These are phyloP conservation scores for Eurosta solidaginis DNA, from an alignment of 1,140 invertebrate genomes.

Conservation along the genomic window DNA sequence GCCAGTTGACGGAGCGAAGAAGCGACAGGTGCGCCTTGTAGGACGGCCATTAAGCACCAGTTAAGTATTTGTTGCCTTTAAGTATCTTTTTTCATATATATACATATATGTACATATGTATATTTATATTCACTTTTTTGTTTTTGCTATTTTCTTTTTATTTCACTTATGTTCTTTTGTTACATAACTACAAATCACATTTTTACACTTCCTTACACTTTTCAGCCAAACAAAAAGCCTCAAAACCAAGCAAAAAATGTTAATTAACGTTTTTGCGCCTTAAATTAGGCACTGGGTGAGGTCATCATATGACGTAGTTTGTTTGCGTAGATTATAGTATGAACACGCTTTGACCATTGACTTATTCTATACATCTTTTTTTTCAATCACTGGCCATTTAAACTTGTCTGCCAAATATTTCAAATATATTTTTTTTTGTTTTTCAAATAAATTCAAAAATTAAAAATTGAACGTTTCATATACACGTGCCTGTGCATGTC, in stretches of 20 bases:
- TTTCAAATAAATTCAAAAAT: background rate
- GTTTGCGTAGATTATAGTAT: background rate
- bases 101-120: background rate
- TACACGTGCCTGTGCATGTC: background rate
- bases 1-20: too few species aligned
- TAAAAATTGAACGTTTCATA: background rate
- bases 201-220: background rate
- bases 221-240: background rate
- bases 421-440: background rate
- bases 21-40: too few species aligned
- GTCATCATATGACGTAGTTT: constrained; percentile 1
- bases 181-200: constrained; percentile 1
- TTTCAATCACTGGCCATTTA: background rate
- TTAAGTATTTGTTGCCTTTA: background rate
- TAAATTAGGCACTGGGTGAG: constrained; percentile 10
- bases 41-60: too few species aligned
- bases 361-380: background rate
- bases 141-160: background rate
- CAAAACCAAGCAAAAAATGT: background rate
- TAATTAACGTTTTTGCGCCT: background rate
- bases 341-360: background rate
- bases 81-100: background rate
- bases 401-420: background rate
- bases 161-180: background rate
- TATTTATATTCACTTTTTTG: background rate